These are phyloP conservation scores for Bombus haemorrhoidalis DNA, from an alignment of 1,140 invertebrate species.

Conservation along the genomic window DNA sequence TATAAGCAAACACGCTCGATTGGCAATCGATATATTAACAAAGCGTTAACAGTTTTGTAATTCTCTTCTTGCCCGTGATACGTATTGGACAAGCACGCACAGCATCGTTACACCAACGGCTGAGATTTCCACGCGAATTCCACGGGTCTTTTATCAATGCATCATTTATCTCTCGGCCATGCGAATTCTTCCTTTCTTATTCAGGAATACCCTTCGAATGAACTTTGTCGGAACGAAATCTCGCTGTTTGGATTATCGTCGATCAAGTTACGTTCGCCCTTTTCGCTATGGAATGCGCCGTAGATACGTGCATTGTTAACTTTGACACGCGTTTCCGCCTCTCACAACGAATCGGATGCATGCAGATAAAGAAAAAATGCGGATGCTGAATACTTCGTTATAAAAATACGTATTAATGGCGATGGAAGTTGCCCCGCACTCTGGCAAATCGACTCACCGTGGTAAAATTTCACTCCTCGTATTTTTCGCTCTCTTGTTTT, in stretches of 20 bases:
- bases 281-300: too few species aligned
- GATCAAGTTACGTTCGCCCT: neutral
- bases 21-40: neutral
- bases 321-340: neutral
- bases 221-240: too few species aligned
- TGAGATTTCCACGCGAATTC: neutral
- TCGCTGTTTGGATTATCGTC: neutral
- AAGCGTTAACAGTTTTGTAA: neutral
- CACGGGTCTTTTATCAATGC: neutral
- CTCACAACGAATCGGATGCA: too few species aligned
- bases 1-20: neutral
- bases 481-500: neutral
- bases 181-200: too few species aligned
- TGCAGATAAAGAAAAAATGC: neutral
- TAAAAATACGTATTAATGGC: constrained; percentile 7
- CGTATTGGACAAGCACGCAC: neutral
- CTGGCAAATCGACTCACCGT: neutral
- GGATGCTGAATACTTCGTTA: neutral
- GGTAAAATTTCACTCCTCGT: neutral
- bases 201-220: neutral
- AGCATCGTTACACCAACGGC: neutral
- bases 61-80: neutral
- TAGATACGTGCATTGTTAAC: too few species aligned
- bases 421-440: neutral
- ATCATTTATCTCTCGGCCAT: too few species aligned